A percentile compares a stretch with the other conserved stretches of the same genome.
phyloP scores from a whole-genome alignment of 1,140 invertebrate species.

The Neotoxoptera formosana region DNA sequence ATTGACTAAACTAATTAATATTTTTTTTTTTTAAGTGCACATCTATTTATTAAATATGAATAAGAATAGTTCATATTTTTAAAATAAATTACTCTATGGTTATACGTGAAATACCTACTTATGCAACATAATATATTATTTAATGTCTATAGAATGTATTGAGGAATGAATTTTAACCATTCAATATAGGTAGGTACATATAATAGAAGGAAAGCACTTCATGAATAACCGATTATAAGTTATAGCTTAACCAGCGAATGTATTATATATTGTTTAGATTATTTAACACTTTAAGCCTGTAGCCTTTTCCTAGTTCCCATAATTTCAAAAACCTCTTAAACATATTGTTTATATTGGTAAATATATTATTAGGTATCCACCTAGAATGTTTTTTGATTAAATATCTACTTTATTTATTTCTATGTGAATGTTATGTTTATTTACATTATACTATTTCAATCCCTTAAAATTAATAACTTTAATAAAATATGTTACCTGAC shows the following conservation, averaged over 20 bases:
- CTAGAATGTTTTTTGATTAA: background rate
- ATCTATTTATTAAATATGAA: background rate
- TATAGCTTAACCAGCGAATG: background rate
- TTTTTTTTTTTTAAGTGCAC: background rate
- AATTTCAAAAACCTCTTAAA: background rate
- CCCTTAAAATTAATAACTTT: conserved; percentile 62
- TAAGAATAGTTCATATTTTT: background rate
- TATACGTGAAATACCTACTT: no score
- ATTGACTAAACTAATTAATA: background rate
- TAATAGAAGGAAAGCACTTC: background rate
- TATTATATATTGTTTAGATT: background rate
- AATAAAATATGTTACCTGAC: conserved; percentile 61
- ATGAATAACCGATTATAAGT: background rate
- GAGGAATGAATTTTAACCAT: background rate
- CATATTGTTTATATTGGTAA: no score
- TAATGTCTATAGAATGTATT: no score
- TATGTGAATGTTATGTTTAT: background rate
- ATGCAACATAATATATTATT: no score
- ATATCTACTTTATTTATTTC: background rate
- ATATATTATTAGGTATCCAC: no score
- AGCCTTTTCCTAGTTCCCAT: background rate
- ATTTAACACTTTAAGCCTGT: background rate
- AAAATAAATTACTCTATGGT: background rate
- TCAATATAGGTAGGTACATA: no score
- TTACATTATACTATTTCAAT: background rate